A percentile compares a stretch with the other conserved stretches of the same genome.
Evolutionary conservation across 2,888 invertebrate genomes (phyloP).

Genomic region (Operophtera brumata): DNA sequence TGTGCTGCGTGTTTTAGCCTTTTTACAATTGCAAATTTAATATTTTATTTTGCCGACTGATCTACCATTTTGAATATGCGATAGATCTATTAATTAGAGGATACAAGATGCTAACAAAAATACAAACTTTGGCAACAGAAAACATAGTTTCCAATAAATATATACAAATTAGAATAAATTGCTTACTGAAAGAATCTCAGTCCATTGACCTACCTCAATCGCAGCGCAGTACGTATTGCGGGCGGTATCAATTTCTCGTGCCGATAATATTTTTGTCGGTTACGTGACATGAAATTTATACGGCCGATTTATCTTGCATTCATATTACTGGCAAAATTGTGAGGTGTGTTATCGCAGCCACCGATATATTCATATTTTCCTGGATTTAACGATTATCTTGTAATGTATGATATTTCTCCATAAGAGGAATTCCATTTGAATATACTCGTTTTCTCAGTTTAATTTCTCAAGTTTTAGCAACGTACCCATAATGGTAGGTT

Average conservation of each 20-base stretch:
- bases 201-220: conserved; percentile 64
- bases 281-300: conserved; percentile 78
- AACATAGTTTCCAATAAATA: not conserved
- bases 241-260: conserved; percentile 69
- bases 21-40: no score
- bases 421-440: conserved; percentile 1
- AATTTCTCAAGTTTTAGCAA: no score
- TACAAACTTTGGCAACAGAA: no score
- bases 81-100: no score
- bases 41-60: no score
- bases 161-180: not conserved
- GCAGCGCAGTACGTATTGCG: conserved; percentile 46
- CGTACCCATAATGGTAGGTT: no score
- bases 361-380: conserved; percentile 58
- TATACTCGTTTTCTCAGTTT: not conserved
- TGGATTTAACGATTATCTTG: conserved; percentile 45
- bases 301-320: conserved; percentile 76
- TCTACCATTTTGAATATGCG: no score
- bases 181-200: conserved; percentile 28
- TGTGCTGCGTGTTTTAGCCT: no score
- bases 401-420: conserved; percentile 14
- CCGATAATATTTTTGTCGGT: conserved; percentile 76
- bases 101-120: no score
- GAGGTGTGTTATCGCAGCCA: conserved; percentile 68
- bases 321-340: conserved; percentile 72